Evolutionary conservation across 2,888 invertebrate species (phyloP).

Genomic region (Clusia tigrina): DNA sequence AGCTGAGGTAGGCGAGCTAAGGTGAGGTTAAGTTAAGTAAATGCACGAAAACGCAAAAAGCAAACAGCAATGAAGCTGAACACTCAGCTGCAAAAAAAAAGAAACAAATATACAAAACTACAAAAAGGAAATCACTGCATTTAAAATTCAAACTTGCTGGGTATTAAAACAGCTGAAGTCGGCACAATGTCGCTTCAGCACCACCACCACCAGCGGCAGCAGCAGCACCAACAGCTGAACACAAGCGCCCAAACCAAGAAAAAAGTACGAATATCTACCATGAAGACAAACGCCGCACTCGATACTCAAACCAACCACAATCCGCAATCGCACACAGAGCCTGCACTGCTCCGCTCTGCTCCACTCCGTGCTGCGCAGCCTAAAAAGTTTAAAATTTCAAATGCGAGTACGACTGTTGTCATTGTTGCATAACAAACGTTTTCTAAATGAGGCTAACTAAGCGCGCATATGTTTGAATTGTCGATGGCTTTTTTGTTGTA

Average conservation of each 20-base stretch:
- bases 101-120: constrained; percentile 29
- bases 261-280: too few relatives aligned
- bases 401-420: too few relatives aligned
- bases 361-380: too few relatives aligned
- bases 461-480: constrained; percentile 56
- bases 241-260: too few relatives aligned
- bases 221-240: too few relatives aligned
- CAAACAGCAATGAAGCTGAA: constrained; percentile 21
- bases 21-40: neutral
- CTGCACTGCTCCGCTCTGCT: constrained; percentile 49
- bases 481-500: constrained; percentile 47
- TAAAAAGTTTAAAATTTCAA: too few relatives aligned
- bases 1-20: constrained; percentile 2
- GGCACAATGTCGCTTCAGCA: constrained; percentile 45
- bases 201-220: too few relatives aligned
- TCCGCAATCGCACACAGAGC: too few relatives aligned
- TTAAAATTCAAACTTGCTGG: constrained; percentile 56
- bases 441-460: constrained; percentile 57
- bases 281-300: too few relatives aligned
- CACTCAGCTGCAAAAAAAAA: constrained; percentile 20
- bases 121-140: constrained; percentile 60
- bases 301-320: too few relatives aligned
- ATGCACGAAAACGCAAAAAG: neutral
- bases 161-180: constrained; percentile 51
- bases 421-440: too few relatives aligned